Percentiles rank a stretch among this genome's conserved stretches.
Evolutionary conservation across 2,888 invertebrate genomes (phyloP).

Genomic region (Aproaerema taeniolella): DNA sequence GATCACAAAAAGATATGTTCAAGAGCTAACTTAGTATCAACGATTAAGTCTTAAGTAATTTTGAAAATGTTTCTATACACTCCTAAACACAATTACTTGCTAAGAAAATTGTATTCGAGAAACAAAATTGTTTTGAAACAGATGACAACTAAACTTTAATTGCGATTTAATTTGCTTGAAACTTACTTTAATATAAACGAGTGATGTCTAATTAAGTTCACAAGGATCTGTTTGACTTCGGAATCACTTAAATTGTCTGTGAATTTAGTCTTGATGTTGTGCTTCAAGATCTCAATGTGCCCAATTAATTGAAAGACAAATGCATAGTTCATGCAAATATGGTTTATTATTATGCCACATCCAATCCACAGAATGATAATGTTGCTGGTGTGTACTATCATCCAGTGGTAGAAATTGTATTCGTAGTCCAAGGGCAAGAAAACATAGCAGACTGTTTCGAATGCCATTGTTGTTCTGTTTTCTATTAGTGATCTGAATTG

Average conservation of each 20-base stretch:
- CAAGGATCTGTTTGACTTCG: slow-evolving; percentile 24
- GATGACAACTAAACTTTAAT: no score
- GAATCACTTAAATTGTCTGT: slow-evolving; percentile 20
- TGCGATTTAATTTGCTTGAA: no score
- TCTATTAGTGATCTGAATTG: slow-evolving; percentile 25
- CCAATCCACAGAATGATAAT: slow-evolving; percentile 21
- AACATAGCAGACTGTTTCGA: slow-evolving; percentile 34
- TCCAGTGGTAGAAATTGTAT: slow-evolving; percentile 30
- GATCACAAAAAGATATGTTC: no score
- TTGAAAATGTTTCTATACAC: no score
- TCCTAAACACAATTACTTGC: not conserved
- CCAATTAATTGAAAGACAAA: slow-evolving; percentile 35
- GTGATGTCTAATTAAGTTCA: slow-evolving; percentile 31
- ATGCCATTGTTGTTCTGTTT: slow-evolving; percentile 27
- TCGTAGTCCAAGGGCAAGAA: slow-evolving; percentile 39
- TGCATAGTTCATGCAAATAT: slow-evolving; percentile 30
- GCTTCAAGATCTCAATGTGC: slow-evolving; percentile 34
- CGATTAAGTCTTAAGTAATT: no score
- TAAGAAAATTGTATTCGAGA: not conserved
- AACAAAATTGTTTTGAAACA: not conserved
- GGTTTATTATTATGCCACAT: slow-evolving; percentile 22
- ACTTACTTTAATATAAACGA: slow-evolving; percentile 33
- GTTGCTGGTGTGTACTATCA: slow-evolving; percentile 24
- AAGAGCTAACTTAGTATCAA: no score
- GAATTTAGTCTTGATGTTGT: slow-evolving; percentile 27